Evolutionary conservation across 92 coral and sea anemone species (phyloP).

Genomic region (Zoanthus gigantus): DNA sequence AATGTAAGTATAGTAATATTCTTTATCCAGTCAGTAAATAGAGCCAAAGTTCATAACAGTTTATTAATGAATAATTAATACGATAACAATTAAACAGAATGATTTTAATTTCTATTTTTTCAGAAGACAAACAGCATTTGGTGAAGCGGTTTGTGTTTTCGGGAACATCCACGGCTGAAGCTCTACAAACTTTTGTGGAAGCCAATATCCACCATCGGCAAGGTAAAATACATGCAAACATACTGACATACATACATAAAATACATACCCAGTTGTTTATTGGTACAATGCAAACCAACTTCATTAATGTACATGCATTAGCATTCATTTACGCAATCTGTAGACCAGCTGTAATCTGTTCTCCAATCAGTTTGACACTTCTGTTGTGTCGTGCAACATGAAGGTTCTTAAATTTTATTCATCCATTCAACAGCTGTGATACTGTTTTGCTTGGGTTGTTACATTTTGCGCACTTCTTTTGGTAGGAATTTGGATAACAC

Average conservation of each 20-base stretch:
- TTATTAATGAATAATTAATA: neutral
- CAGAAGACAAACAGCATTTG: constrained; percentile 92
- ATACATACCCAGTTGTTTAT: no score
- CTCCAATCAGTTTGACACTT: neutral
- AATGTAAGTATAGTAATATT: neutral
- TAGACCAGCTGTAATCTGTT: neutral
- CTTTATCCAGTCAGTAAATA: neutral
- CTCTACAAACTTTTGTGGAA: constrained; percentile 90
- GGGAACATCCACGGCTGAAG: constrained; percentile 90
- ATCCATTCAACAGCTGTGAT: neutral
- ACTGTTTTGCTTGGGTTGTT: neutral
- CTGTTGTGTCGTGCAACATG: neutral
- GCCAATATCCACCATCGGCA: constrained; percentile 93
- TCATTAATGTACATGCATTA: no score
- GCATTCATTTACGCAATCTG: no score
- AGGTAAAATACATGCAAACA: constrained; percentile 61
- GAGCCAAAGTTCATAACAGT: neutral
- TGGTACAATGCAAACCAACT: neutral
- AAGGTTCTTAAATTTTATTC: neutral
- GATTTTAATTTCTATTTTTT: neutral
- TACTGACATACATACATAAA: neutral
- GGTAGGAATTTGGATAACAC: neutral
- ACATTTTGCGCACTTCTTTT: neutral
- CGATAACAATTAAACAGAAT: neutral
- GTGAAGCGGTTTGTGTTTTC: constrained; percentile 95